Conservation (phyloP, 2,888 invertebrate species). For the Trissoscelio sp. region DNA sequence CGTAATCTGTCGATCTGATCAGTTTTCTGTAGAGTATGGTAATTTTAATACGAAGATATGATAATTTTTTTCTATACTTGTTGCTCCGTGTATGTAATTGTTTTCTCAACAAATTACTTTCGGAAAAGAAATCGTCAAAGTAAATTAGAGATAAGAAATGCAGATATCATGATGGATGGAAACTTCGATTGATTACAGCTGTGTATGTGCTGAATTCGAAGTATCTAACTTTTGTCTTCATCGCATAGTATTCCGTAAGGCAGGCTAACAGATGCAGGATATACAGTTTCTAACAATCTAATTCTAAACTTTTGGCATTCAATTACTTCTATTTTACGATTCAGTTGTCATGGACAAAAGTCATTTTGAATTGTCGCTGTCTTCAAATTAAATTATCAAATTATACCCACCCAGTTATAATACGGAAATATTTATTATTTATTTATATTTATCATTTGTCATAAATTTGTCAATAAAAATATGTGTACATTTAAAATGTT, state of each 20-base stretch:
- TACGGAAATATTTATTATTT: no score
- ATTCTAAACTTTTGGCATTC: conserved; percentile 50
- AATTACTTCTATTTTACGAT: conserved; percentile 35
- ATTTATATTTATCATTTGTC: no score
- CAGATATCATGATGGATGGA: conserved; percentile 8
- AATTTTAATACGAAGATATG: no score
- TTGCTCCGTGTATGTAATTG: not conserved
- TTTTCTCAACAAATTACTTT: not conserved
- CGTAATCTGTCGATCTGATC: no score
- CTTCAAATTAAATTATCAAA: no score
- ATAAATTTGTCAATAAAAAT: no score
- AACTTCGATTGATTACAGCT: conserved; percentile 16
- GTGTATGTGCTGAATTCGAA: conserved; percentile 18
- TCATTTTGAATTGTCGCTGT: no score
- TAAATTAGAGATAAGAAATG: conserved; percentile 6
- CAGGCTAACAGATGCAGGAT: conserved; percentile 45
- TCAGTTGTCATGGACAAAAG: no score
- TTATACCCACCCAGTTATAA: no score
- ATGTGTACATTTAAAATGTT: no score
- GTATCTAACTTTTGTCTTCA: conserved; percentile 35
- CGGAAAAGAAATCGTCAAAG: not conserved
- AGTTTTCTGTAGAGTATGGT: no score
- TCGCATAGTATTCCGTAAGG: not conserved
- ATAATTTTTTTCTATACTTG: no score
- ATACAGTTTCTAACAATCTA: conserved; percentile 49